A percentile compares a stretch with the other conserved stretches of the same genome.
Conservation (phyloP, 2,888 invertebrate genomes). For the Pediacus dermestoides region DNA sequence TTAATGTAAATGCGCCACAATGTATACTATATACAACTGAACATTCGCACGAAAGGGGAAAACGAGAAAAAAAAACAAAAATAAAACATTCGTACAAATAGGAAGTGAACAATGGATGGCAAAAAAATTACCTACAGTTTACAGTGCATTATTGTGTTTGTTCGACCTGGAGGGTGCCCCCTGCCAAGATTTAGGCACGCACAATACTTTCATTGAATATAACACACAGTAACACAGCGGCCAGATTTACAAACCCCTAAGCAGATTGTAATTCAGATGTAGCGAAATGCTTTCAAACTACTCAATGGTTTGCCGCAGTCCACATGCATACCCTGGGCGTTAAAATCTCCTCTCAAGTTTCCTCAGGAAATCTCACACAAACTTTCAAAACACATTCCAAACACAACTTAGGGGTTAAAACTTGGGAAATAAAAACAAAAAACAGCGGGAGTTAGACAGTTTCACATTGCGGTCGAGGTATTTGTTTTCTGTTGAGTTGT, state of each 20-base stretch:
- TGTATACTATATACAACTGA: slow-evolving; percentile 2
- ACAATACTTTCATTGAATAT: slow-evolving; percentile 37
- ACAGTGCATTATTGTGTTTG: slow-evolving; percentile 37
- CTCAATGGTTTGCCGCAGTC: slow-evolving; percentile 16
- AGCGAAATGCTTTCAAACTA: slow-evolving; percentile 28
- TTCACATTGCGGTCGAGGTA: too few species aligned
- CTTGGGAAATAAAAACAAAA: too few species aligned
- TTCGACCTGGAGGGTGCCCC: slow-evolving; percentile 40
- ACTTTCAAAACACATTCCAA: too few species aligned
- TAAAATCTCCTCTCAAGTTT: slow-evolving; percentile 11
- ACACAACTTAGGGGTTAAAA: too few species aligned
- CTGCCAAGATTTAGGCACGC: slow-evolving; percentile 33
- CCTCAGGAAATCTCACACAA: too few species aligned
- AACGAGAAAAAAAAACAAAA: slow-evolving; percentile 29
- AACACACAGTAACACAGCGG: slow-evolving; percentile 12
- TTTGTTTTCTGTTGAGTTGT: too few species aligned
- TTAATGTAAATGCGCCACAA: slow-evolving; percentile 4
- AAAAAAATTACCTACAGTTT: slow-evolving; percentile 36
- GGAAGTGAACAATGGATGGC: slow-evolving; percentile 32
- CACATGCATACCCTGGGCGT: slow-evolving; percentile 17
- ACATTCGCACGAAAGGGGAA: slow-evolving; percentile 27
- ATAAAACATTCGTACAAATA: slow-evolving; percentile 37
- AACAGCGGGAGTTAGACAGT: too few species aligned
- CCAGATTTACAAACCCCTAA: slow-evolving; percentile 18
- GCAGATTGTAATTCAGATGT: slow-evolving; percentile 34